Evolutionary conservation across 2,888 invertebrate species (phyloP).

Genomic region (Stenodema calcarata): DNA sequence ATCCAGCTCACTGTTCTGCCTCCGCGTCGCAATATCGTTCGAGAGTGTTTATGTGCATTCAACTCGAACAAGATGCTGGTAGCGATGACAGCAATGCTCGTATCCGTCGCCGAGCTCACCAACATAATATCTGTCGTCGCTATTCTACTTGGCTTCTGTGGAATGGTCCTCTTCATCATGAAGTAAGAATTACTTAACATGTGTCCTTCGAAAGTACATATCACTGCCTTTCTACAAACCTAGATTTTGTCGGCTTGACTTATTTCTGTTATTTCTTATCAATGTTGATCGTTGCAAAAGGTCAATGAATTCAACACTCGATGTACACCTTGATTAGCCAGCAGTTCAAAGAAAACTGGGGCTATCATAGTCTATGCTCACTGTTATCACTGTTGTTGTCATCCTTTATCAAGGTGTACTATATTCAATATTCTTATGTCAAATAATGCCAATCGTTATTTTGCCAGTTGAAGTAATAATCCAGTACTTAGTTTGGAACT

Average conservation of each 20-base stretch:
- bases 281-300: not conserved
- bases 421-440: not conserved
- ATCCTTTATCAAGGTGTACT: not conserved
- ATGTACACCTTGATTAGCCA: not conserved
- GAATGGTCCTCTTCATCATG: slow-evolving; percentile 76
- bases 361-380: not conserved
- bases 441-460: not conserved
- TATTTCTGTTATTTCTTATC: too few species aligned
- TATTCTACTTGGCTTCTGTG: slow-evolving; percentile 75
- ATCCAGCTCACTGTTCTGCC: not conserved
- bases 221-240: not conserved
- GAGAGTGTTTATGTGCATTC: slow-evolving; percentile 35
- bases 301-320: not conserved
- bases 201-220: not conserved
- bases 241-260: not conserved
- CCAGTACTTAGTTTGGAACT: not conserved
- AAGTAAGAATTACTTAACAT: slow-evolving; percentile 65
- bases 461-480: not conserved
- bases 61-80: slow-evolving; percentile 57
- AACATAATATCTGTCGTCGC: slow-evolving; percentile 78
- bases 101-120: slow-evolving; percentile 76
- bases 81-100: slow-evolving; percentile 67
- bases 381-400: not conserved
- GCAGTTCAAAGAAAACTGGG: not conserved
- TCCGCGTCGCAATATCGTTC: not conserved